Conservation (phyloP, 2,113 vertebrate genomes). For the Scortum barcoo region DNA sequence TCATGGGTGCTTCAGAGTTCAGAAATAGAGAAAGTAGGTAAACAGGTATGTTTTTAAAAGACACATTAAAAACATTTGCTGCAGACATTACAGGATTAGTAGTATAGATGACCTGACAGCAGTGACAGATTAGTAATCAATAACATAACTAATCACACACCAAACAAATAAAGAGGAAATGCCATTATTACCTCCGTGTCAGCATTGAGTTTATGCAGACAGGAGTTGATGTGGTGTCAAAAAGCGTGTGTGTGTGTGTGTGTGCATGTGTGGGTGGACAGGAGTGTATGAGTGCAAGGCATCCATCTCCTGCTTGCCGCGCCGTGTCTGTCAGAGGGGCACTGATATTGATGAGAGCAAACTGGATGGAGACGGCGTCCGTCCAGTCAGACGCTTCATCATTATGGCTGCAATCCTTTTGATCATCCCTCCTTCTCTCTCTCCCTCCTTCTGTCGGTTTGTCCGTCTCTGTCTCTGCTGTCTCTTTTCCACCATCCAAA, state of each 20-base stretch:
- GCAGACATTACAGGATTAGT: background rate
- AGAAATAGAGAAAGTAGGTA: background rate
- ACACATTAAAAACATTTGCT: background rate
- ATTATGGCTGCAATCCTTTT: constrained; percentile 77
- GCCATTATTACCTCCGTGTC: background rate
- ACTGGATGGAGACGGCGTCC: constrained; percentile 75
- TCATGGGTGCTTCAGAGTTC: constrained; percentile 23
- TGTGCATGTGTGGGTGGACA: constrained; percentile 39
- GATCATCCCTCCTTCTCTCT: constrained; percentile 66
- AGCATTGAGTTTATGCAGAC: background rate
- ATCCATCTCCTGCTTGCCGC: constrained; percentile 45
- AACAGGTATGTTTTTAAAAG: background rate
- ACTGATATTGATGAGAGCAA: constrained; percentile 81
- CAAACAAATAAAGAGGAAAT: background rate
- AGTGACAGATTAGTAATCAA: background rate
- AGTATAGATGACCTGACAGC: background rate
- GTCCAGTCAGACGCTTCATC: constrained; percentile 71
- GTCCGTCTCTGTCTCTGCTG: constrained; percentile 54
- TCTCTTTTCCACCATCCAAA: constrained; percentile 39
- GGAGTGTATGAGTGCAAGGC: constrained; percentile 45
- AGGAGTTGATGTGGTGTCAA: constrained; percentile 26
- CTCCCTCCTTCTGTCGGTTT: constrained; percentile 40
- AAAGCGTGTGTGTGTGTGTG: constrained; percentile 8
- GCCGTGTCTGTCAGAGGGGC: constrained; percentile 51
- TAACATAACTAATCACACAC: background rate